Evolutionary conservation across 2,797 vertebrate genomes (phyloP).

Genomic region (Epinephelus coioides): DNA sequence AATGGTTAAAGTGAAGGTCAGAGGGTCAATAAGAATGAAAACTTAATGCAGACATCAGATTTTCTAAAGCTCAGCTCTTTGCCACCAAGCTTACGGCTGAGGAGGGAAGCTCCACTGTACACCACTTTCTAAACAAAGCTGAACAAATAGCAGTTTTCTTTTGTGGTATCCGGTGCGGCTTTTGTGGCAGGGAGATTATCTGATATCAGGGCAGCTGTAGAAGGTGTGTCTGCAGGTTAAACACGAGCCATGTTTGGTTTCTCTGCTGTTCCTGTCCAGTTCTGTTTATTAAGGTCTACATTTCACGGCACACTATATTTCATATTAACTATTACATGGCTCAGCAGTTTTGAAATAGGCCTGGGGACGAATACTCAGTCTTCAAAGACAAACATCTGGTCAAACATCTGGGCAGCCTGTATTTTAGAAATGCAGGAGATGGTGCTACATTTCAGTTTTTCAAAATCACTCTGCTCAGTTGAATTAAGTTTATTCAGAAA

Average conservation of each 20-base stretch:
- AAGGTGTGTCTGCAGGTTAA: conserved; percentile 29
- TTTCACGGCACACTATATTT: conserved; percentile 34
- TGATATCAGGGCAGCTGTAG: conserved; percentile 36
- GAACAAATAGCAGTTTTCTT: conserved; percentile 50
- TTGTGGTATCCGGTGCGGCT: conserved; percentile 23
- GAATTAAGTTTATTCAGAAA: conserved; percentile 1
- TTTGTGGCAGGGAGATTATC: conserved; percentile 35
- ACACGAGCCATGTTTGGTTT: conserved; percentile 40
- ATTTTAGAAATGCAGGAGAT: background rate
- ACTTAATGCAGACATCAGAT: background rate
- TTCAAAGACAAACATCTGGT: conserved; percentile 28
- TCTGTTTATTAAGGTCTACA: conserved; percentile 20
- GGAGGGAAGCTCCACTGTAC: conserved; percentile 7
- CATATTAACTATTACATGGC: conserved; percentile 17
- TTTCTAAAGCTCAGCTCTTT: conserved; percentile 10
- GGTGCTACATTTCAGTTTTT: background rate
- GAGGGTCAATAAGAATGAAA: background rate
- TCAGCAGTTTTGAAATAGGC: conserved; percentile 28
- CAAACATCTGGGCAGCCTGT: conserved; percentile 22
- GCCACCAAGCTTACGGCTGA: background rate
- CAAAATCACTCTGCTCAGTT: background rate
- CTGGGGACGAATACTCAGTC: background rate
- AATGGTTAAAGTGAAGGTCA: background rate
- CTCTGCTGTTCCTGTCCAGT: conserved; percentile 3
- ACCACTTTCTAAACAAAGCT: conserved; percentile 42